A percentile compares a stretch with the other conserved stretches of the same genome.
These are phyloP conservation scores for Calidris pugnax DNA, from an alignment of 2,113 vertebrate species.

Conservation along the genomic window DNA sequence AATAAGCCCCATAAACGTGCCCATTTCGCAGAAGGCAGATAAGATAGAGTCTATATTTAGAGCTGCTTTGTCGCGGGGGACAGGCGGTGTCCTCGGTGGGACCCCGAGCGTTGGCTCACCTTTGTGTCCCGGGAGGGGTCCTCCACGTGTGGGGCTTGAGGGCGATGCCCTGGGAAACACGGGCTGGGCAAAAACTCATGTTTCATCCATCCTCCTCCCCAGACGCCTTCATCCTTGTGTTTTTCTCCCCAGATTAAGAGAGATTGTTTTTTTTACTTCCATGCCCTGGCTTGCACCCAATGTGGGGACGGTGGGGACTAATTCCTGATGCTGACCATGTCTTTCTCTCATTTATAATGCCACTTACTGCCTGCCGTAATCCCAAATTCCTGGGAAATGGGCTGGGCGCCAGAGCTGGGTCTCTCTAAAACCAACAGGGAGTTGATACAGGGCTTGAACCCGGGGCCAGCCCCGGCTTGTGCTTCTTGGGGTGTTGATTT, in stretches of 20 bases:
- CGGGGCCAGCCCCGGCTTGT: not conserved
- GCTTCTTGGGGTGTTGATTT: not conserved
- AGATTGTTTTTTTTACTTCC: not conserved
- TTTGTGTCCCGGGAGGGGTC: too few relatives aligned
- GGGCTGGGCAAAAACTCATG: accelerated
- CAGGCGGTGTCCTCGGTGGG: accelerated
- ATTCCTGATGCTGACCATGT: not conserved
- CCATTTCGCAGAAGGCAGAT: accelerated
- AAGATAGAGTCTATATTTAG: not conserved
- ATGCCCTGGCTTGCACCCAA: accelerated
- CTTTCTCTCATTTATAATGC: not conserved
- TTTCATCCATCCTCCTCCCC: accelerated
- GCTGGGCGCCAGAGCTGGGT: not conserved
- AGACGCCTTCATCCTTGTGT: too few relatives aligned
- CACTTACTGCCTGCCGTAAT: not conserved
- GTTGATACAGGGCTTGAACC: not conserved
- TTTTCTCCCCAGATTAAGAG: not conserved
- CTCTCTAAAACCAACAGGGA: not conserved
- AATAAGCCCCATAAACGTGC: not conserved
- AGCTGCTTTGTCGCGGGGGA: not conserved
- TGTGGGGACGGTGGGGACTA: not conserved
- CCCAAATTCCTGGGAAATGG: not conserved
- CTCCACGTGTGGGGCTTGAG: accelerated
- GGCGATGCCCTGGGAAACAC: accelerated
- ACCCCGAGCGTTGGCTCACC: not conserved